Percentiles rank a stretch among this genome's conserved stretches.
Evolutionary conservation across 2,888 invertebrate species (phyloP).

Genomic region (Microplitis deprimator): DNA sequence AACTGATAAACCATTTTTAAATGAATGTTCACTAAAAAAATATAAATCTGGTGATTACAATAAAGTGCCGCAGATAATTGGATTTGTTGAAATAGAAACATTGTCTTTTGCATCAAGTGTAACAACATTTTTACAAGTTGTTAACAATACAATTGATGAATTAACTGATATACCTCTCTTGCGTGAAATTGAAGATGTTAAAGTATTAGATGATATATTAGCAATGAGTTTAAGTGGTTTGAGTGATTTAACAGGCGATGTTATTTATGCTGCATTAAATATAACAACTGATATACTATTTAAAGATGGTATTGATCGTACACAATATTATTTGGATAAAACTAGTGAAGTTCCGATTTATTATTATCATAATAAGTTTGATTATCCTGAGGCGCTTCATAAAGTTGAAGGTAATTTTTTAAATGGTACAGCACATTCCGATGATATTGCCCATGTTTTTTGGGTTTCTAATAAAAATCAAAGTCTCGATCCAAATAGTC

Average conservation of each 20-base stretch:
- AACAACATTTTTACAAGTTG: background rate
- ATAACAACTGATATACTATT: background rate
- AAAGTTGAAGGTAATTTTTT: background rate
- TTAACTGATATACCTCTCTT: background rate
- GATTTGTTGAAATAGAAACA: background rate
- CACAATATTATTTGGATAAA: background rate
- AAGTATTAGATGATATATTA: background rate
- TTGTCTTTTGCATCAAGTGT: background rate
- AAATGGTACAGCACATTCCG: background rate
- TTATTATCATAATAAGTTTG: background rate
- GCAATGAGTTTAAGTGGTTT: background rate
- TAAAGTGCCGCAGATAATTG: background rate
- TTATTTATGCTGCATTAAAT: background rate
- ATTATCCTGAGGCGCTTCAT: background rate
- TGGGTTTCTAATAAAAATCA: background rate
- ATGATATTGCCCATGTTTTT: slow-evolving; percentile 4
- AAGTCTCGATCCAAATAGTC: background rate
- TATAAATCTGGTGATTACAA: background rate
- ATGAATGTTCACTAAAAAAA: background rate
- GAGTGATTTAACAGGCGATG: background rate
- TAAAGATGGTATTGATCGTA: background rate
- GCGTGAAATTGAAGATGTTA: background rate
- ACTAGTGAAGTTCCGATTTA: background rate
- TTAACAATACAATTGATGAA: background rate
- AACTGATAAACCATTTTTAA: background rate